Base-by-base conservation (phyloP, 2,797 vertebrate genomes). In the Danio jaintianensis region DNA sequence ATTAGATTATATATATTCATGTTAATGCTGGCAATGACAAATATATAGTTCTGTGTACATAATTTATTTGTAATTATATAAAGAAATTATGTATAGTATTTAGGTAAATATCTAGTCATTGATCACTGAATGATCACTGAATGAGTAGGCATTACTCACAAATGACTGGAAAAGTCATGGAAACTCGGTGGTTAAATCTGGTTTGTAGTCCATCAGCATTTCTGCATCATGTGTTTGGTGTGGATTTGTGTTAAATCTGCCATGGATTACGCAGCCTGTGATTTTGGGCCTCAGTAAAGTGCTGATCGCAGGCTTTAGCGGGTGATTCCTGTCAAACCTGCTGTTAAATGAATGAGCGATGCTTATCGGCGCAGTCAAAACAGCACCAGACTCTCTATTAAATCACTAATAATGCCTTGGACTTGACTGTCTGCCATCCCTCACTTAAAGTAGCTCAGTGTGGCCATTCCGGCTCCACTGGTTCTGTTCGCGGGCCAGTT, bases 321-420 rank as follows among this genome's bases (percentile, higher is more conserved):
- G 4, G 69, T 81, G 52, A 52, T 63, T 63, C 75, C 58, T 64
- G 58, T 42, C 80, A 80, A 80, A 71, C 83, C 80, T 12, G 50
- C 48, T 82, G 80, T 83, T 83, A 74, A 62, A 40, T 64, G 45
- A 58, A 80, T 66, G 78, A 80, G 62, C 18, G 84, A 87, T 88
- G 61, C 81, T 88, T 87, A 88, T 89, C 81, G 82, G 58, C 61
- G 56, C 66, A 83, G 85, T 90, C 86, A 84, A 88, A 91, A 92
- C 82, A 88, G 62, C 74, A 78, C 84, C 63, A 55, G 83, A 80
- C 61, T 72, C 82, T 83, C 86, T 80, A 89, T 90, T 90, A 91
- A 88, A 87, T 86, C 75, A 75, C 86, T 77, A 83, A 82, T 80
- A 70, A 83, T 42, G 71, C 55, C 78, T 83, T 66, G 64, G 55